phyloP scores from a whole-genome alignment of 2,797 vertebrate species.

The Sardinella longiceps region DNA sequence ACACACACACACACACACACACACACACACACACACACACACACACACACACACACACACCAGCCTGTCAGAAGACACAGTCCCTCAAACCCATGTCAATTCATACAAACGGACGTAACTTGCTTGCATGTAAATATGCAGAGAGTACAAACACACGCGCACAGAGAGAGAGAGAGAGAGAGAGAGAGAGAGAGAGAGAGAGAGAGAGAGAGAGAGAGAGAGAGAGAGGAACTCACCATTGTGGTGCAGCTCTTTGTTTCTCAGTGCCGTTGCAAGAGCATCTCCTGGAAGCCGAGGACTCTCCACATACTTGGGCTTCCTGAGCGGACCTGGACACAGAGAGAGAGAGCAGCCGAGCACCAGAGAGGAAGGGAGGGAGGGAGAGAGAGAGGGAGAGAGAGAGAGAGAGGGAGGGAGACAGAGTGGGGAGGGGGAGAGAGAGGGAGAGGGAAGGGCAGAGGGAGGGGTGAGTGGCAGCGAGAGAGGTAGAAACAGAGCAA shows the following conservation, averaged over 20 bases:
- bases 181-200: too few species aligned
- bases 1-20: background rate
- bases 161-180: too few species aligned
- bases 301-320: conserved; percentile 96
- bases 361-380: conserved; percentile 30
- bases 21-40: background rate
- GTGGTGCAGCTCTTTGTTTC: conserved; percentile 77
- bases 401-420: conserved; percentile 38
- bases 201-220: too few species aligned
- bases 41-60: background rate
- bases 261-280: conserved; percentile 78
- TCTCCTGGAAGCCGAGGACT: conserved; percentile 91
- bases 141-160: conserved; percentile 29
- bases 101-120: background rate
- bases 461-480: conserved; percentile 60
- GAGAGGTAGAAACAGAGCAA: conserved; percentile 41
- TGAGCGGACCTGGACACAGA: conserved; percentile 82
- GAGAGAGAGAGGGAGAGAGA: conserved; percentile 22
- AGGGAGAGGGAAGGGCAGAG: conserved; percentile 35
- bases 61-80: background rate
- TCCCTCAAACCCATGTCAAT: background rate
- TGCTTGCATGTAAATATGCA: background rate
- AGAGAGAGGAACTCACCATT: too few species aligned
- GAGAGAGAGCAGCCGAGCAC: conserved; percentile 51
- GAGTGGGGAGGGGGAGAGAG: conserved; percentile 22